Percentiles rank a stretch among this genome's conserved stretches.
phyloP scores from a whole-genome alignment of 1,140 invertebrate species.

The Daktulosphaira vitifoliae region DNA sequence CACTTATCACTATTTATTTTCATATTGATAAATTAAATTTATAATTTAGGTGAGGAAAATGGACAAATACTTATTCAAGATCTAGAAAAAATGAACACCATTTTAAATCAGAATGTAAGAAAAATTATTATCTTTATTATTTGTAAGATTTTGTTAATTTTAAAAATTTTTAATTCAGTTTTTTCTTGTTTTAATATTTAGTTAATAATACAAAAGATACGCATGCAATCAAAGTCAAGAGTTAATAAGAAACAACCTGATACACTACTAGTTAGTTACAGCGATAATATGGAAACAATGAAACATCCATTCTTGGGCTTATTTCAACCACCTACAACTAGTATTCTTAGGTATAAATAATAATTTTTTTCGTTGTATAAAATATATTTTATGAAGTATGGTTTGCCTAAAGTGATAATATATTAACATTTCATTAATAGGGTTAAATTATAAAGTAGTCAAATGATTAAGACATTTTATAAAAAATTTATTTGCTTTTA shows the following conservation, averaged over 20 bases:
- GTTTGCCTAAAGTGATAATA: not conserved
- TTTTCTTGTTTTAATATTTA: not conserved
- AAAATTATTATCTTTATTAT: not conserved
- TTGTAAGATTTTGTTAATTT: not conserved
- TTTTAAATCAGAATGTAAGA: slow-evolving; percentile 19
- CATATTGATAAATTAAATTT: too few species aligned
- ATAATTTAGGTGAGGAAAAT: not conserved
- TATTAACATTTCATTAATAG: not conserved
- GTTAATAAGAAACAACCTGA: not conserved
- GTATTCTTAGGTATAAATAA: not conserved
- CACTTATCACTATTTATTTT: too few species aligned
- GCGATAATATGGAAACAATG: slow-evolving; percentile 19
- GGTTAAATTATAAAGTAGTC: too few species aligned
- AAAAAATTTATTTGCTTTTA: too few species aligned
- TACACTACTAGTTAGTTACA: not conserved
- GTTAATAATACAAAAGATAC: slow-evolving; percentile 11
- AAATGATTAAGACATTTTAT: too few species aligned
- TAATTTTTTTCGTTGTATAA: not conserved
- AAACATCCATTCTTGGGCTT: slow-evolving; percentile 22
- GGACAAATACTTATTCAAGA: not conserved
- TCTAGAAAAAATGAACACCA: not conserved
- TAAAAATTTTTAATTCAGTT: too few species aligned
- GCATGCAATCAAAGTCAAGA: not conserved
- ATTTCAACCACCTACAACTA: slow-evolving; percentile 19
- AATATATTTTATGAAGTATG: not conserved